Base-by-base conservation (phyloP, 2,113 vertebrate species). In the Platichthys stellatus region DNA sequence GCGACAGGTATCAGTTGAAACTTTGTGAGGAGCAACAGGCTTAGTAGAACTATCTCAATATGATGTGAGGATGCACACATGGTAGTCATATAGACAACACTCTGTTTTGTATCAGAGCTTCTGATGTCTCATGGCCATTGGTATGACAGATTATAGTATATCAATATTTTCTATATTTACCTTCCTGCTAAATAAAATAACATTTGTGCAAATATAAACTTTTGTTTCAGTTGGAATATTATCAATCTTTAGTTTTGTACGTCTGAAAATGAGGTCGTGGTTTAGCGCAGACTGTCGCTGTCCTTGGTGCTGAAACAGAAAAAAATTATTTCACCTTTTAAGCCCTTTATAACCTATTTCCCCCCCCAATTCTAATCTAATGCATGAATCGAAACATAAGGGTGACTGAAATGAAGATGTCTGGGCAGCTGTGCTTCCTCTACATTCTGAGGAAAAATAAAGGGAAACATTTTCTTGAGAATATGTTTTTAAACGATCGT, bases 251-350 rank as follows among this genome's bases (percentile, higher is more conserved):
- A 2, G 11, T 15, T 7, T 24, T 38, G 11, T 38, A 17, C 8
- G 2, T 61, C 2, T 18, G 0, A 15, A 56, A 5, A 31, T 43
- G 20, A 3, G 3, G 0, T 38, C 13, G 0, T 51, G 51, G 8
- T 28, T 43, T 11, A 45, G 9, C 4, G 3, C 4, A n/a, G 5
- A 0, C 14, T 61, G 13, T 56, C 18, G n/a, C 76, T 82, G 26
- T 71, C 72, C 60, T 0, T 59, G 63, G 78, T 82, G 20, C 76
- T 87, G 75, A 74, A 74, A 2, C 13, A 2, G 20, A 10, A 1
- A 2, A 2, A 49, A 1, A 15, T 3, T 15, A 4, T 12, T 54
- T 4, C 3, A 3, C 14, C 54, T 57, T 57, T 7, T 21, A 13
- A 26, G 56, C 2, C 8, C 26, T 58, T 24, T 13, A 12, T 28